phyloP scores from a whole-genome alignment of 2,113 vertebrate genomes.

The Tragelaphus imberbis region DNA sequence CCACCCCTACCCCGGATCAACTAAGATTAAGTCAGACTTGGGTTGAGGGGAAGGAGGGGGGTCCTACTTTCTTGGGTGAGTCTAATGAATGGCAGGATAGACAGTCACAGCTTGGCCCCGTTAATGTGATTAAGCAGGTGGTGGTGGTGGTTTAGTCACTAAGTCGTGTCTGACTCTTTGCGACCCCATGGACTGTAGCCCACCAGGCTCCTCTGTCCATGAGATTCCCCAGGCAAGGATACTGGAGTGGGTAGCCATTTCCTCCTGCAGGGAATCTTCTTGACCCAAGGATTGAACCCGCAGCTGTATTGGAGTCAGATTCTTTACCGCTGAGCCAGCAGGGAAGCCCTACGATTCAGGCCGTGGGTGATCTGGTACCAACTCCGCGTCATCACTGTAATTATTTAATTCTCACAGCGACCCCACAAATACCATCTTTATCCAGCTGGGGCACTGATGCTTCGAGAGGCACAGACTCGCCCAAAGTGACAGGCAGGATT shows the following conservation, averaged over 20 bases:
- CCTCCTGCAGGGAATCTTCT: not conserved
- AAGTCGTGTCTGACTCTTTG: not conserved
- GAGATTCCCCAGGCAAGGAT: not conserved
- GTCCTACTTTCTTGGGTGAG: not conserved
- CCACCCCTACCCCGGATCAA: not conserved
- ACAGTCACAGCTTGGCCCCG: not conserved
- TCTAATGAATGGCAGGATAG: not conserved
- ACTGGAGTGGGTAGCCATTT: not conserved
- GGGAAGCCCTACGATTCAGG: not conserved
- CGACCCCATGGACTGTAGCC: not conserved
- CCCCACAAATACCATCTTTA: not conserved
- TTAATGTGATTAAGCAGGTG: not conserved
- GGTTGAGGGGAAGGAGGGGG: not conserved
- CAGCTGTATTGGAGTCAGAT: not conserved
- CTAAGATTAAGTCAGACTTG: not conserved
- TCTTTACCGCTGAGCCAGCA: not conserved
- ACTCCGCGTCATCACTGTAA: accelerated
- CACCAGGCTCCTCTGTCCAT: not conserved
- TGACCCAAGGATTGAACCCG: not conserved
- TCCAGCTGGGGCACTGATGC: not conserved
- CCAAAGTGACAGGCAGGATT: not conserved
- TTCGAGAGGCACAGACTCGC: not conserved
- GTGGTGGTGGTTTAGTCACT: not conserved
- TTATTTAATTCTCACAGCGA: not conserved
- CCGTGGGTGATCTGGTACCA: not conserved